Conservation (phyloP, 2,888 invertebrate genomes). For the Odontocerum albicorne region DNA sequence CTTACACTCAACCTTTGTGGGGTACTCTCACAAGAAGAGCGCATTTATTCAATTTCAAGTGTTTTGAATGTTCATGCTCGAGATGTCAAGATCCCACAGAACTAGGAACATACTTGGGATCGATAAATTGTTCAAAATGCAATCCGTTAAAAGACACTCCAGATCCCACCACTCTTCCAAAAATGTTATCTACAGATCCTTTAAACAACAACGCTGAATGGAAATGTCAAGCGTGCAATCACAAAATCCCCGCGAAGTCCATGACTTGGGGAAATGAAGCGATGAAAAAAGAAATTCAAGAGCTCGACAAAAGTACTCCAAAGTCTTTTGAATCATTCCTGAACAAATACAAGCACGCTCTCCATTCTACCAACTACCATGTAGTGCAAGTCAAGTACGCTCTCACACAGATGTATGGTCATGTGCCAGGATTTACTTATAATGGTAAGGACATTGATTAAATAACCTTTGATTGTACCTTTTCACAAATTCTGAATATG, state of each 20-base stretch:
- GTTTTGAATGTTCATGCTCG: slow-evolving; percentile 68
- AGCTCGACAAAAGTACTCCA: slow-evolving; percentile 57
- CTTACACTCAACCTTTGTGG: slow-evolving; percentile 71
- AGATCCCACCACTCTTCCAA: slow-evolving; percentile 38
- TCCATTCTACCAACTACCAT: slow-evolving; percentile 69
- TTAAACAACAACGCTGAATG: slow-evolving; percentile 61
- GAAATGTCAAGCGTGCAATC: slow-evolving; percentile 66
- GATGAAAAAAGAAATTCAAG: slow-evolving; percentile 60
- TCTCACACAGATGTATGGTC: slow-evolving; percentile 69
- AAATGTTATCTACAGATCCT: slow-evolving; percentile 63
- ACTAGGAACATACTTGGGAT: slow-evolving; percentile 63
- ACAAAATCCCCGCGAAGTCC: slow-evolving; percentile 59
- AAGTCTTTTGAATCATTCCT: slow-evolving; percentile 64
- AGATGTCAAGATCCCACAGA: slow-evolving; percentile 73
- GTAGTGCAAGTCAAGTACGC: slow-evolving; percentile 70
- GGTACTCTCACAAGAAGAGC: slow-evolving; percentile 67
- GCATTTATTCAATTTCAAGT: slow-evolving; percentile 64
- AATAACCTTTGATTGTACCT: too few relatives aligned
- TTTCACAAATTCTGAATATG: too few relatives aligned
- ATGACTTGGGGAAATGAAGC: slow-evolving; percentile 65
- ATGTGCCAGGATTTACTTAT: slow-evolving; percentile 57
- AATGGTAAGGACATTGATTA: slow-evolving; percentile 48
- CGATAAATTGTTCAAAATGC: slow-evolving; percentile 65
- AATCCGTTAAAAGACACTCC: slow-evolving; percentile 49
- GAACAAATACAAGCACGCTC: slow-evolving; percentile 60